Base-by-base conservation (phyloP, 2,113 vertebrate genomes). In the Notothenia rossii region DNA sequence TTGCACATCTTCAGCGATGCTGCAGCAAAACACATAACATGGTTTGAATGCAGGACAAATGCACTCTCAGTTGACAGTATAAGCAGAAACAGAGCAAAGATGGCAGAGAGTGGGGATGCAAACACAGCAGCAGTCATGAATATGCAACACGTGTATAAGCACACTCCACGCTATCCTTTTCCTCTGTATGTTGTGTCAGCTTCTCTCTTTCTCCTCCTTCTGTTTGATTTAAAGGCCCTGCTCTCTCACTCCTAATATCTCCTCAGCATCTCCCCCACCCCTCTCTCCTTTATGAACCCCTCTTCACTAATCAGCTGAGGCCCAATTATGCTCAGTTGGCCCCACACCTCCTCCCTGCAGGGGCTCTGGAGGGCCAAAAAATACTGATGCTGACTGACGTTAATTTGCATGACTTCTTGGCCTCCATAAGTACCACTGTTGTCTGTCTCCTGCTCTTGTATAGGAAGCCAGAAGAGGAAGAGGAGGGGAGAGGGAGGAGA, bases 341-440 rank as follows among this genome's bases (percentile, higher is more conserved):
- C 90, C 88, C 67, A 29, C 81, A 78, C 76, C 76, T 86, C 84
- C 77, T 90, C 82, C 55, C 89, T 88, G 84, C 90, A 79, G 91
- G 91, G 89, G 90, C 88, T 88, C 88, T 66, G 83, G 84, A 88
- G 90, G 91, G 91, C 93, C 93, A 94, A 92, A 92, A 91, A 87
- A 80, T 81, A 91, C 83, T 45, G n/a, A 91, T 83, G 87, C 86
- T 95, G 95, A 95, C 92, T 95, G 95, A 95, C 95, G 91, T 93
- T 95, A 95, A 95, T 95, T 95, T 95, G 94, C 93, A 91, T 92
- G 93, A 94, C 94, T 95, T 91, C 85, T 93, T 94, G 95, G 90
- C 94, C 90, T 93, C 88, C 91, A 87, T 92, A 90, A 93, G 90
- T 83, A 93, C 91, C 85, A 75, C 90, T 93, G 87, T 93, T 93